Percentiles rank a stretch among this genome's conserved stretches.
phyloP scores from a whole-genome alignment of 2,888 invertebrate species.

The Drosophila mettleri region DNA sequence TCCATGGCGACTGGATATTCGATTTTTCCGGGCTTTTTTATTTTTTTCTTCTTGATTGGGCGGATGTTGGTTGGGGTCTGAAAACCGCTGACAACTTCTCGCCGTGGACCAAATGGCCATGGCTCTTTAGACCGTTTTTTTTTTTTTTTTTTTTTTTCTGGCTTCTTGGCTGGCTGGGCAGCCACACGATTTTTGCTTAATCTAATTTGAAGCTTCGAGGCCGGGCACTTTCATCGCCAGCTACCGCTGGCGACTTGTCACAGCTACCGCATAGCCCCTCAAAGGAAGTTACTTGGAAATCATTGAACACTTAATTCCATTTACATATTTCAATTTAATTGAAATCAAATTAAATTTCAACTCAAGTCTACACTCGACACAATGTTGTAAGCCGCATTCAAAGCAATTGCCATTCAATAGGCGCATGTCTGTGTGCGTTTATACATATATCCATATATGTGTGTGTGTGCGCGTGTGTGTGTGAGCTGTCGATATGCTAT shows the following conservation, averaged over 20 bases:
- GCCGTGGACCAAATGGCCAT: constrained; percentile 8
- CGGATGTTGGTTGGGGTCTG: neutral
- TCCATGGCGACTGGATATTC: constrained; percentile 1
- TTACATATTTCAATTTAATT: constrained; percentile 58
- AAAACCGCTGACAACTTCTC: constrained; percentile 22
- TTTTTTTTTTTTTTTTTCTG: neutral
- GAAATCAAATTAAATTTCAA: constrained; percentile 36
- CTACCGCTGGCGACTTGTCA: constrained; percentile 49
- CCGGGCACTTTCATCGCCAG: constrained; percentile 45
- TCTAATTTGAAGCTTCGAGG: constrained; percentile 42
- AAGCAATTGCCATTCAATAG: neutral
- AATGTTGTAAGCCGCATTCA: neutral
- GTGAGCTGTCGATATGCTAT: neutral
- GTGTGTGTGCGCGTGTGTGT: neutral
- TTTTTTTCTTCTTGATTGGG: no score
- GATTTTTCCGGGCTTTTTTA: neutral
- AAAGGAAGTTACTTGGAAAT: constrained; percentile 34
- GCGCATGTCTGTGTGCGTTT: no score
- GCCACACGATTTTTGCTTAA: constrained; percentile 48
- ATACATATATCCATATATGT: no score
- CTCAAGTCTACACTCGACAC: constrained; percentile 3
- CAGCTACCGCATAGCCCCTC: constrained; percentile 52
- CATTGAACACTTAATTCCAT: constrained; percentile 54
- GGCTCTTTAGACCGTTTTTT: neutral
- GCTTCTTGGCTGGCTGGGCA: constrained; percentile 14